Evolutionary conservation across 2,888 invertebrate species (phyloP), one percentile per base, ranked within the genome.

Genomic region (Macaria notata): DNA sequence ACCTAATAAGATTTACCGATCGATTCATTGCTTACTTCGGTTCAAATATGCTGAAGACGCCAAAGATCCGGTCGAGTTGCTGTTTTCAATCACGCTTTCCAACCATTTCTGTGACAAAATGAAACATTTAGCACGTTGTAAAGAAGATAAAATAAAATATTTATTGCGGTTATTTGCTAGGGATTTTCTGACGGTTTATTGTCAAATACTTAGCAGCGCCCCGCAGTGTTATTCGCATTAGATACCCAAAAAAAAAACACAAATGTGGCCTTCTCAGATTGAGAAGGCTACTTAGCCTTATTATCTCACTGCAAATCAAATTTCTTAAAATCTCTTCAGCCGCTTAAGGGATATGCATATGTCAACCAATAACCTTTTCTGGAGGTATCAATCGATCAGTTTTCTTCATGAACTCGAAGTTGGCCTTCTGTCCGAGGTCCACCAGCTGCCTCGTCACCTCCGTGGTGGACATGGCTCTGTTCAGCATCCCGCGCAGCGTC

Each of bases 381-480:
- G 70, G 75, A 29, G 87, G 88, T 59, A 89, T 86, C 31, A 89
- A 71, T 4, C 85, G 78, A 57, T 80, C 77, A 4, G 87, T 77
- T 71, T 88, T 87, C 72, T 87, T 88, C 86, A 89, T 86, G 51
- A 83, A 85, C 3, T 79, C 76, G 60, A 87, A 88, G 65, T 87
- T 84, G 3, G 88, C 88, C 70, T 88, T 88, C 69, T 88, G 83
- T 0, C 86, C 86, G 31, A 86, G 75, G 61, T 84, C 77, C 29
- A 89, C 84, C 58, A 89, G 75, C 70, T 85, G 84, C 56, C 78
- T 83, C 3, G 88, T 88, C 9, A 89, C 85, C 76, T 89, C 88
- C 9, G 88, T 88, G 7, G 88, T 89, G 3, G 88, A 89, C 84
- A 89, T 87, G 4, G 73, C 80, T 60, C 79, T 83, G 52, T 79